Evolutionary conservation across 2,113 vertebrate genomes (phyloP).

Genomic region (Petaurus breviceps): DNA sequence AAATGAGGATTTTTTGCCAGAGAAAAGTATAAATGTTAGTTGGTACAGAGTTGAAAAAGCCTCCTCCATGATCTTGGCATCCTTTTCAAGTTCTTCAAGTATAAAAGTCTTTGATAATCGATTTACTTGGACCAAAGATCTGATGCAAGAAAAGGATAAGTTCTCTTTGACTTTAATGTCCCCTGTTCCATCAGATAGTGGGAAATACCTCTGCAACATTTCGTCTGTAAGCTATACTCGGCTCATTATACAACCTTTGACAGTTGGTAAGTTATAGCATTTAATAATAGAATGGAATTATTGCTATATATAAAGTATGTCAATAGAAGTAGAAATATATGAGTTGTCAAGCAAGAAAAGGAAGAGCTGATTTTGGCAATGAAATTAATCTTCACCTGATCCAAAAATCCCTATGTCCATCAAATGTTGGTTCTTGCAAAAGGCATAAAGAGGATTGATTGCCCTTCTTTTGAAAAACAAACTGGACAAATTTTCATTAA

Average conservation of each 20-base stretch:
- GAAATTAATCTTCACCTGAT: neutral
- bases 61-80: slow-evolving; percentile 50
- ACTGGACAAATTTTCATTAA: neutral
- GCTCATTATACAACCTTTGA: slow-evolving; percentile 62
- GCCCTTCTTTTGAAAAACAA: neutral
- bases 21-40: slow-evolving; percentile 42
- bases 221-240: slow-evolving; percentile 67
- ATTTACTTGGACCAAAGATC: slow-evolving; percentile 43
- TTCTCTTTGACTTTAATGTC: slow-evolving; percentile 53
- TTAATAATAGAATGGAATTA: neutral
- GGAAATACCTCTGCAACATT: slow-evolving; percentile 77
- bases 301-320: neutral
- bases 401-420: neutral
- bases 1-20: neutral
- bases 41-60: slow-evolving; percentile 61
- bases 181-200: slow-evolving; percentile 47
- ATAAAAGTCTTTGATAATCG: neutral
- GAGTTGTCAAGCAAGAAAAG: neutral
- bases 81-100: slow-evolving; percentile 60
- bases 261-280: slow-evolving; percentile 66
- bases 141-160: neutral
- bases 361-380: neutral
- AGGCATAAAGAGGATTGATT: neutral
- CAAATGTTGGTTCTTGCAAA: neutral
- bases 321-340: neutral